phyloP scores from a whole-genome alignment of 1,140 invertebrate genomes.

The Tetraneura akinire region DNA sequence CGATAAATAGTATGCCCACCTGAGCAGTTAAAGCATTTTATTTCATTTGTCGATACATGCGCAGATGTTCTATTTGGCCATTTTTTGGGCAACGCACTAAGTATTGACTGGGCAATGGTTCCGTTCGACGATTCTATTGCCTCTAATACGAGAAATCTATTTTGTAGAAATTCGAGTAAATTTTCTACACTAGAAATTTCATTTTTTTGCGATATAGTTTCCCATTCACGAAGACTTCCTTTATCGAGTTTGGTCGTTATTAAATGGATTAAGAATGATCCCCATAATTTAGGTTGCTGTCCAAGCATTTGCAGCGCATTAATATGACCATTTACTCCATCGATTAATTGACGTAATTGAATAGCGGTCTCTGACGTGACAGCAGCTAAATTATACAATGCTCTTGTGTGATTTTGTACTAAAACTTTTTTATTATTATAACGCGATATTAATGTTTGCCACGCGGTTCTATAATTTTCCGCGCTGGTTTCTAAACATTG shows the following conservation, averaged over 20 bases:
- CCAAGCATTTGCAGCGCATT: constrained; percentile 12
- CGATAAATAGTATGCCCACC: background rate
- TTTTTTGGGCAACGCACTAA: background rate
- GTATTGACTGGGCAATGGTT: background rate
- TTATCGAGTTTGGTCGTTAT: constrained; percentile 1
- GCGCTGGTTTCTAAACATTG: background rate
- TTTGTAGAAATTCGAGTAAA: constrained; percentile 11
- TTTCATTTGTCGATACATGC: too few relatives aligned
- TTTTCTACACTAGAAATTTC: background rate
- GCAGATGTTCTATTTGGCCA: too few relatives aligned
- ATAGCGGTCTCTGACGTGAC: background rate
- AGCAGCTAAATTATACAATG: background rate
- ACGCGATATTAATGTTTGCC: background rate
- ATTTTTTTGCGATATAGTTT: background rate
- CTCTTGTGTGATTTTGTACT: background rate
- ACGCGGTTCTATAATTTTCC: constrained; percentile 6
- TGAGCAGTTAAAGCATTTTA: too few relatives aligned
- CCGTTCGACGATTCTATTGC: background rate
- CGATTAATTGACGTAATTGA: background rate
- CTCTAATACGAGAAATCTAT: background rate
- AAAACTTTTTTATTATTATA: constrained; percentile 19
- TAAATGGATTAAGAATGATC: constrained; percentile 1
- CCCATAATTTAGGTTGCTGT: background rate
- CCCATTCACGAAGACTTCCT: background rate
- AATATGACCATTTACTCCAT: background rate